A percentile compares a stretch with the other conserved stretches of the same genome.
These are phyloP conservation scores for Tribolium madens DNA, from an alignment of 1,140 invertebrate genomes.

Conservation along the genomic window DNA sequence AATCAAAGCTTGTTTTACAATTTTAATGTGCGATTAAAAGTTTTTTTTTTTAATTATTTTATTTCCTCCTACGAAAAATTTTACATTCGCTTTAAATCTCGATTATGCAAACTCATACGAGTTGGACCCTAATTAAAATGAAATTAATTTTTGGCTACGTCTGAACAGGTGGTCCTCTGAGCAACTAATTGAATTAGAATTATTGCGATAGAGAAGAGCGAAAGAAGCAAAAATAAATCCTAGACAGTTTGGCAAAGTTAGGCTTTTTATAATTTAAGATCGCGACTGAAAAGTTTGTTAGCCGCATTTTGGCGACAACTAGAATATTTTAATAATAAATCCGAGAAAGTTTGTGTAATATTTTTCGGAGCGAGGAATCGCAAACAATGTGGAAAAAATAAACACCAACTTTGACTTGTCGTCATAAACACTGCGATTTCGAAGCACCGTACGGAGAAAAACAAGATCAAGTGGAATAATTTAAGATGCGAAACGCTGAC, in stretches of 20 bases:
- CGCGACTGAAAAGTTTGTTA: constrained; percentile 41
- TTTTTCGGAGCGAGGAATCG: constrained; percentile 12
- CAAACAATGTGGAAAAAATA: constrained; percentile 39
- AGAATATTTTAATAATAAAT: constrained; percentile 47
- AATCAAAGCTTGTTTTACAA: too few relatives aligned
- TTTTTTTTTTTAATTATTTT: background rate
- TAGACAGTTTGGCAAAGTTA: constrained; percentile 30
- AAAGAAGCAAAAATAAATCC: background rate
- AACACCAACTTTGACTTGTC: constrained; percentile 15
- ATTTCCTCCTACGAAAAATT: background rate
- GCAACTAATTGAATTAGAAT: constrained; percentile 26
- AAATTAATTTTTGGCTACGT: constrained; percentile 8
- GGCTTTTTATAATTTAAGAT: constrained; percentile 43
- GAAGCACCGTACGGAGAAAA: constrained; percentile 5
- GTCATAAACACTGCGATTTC: constrained; percentile 38
- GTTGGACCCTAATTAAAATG: constrained; percentile 19
- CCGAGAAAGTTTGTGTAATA: constrained; percentile 23
- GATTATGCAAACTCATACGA: constrained; percentile 5
- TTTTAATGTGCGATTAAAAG: too few relatives aligned
- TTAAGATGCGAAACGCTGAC: background rate
- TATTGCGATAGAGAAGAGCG: background rate
- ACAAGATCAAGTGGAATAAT: constrained; percentile 7
- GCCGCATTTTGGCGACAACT: constrained; percentile 42
- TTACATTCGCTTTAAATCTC: background rate
- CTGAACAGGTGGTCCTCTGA: background rate